These are phyloP conservation scores for Drosophila watanabei DNA, from an alignment of 1,140 invertebrate genomes.

Conservation along the genomic window DNA sequence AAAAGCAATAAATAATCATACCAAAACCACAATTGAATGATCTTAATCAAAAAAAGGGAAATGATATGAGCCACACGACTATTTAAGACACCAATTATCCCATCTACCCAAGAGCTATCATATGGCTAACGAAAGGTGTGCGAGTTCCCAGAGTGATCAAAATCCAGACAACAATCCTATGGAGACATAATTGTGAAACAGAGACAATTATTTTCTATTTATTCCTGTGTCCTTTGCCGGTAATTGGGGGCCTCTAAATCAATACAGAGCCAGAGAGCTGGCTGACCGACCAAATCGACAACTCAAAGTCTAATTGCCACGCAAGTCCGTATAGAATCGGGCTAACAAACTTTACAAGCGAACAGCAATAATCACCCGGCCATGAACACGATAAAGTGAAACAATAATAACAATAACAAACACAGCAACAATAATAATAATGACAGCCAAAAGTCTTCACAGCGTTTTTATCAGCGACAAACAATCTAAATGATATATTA, in stretches of 20 bases:
- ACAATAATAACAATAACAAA: slow-evolving; percentile 65
- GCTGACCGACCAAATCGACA: slow-evolving; percentile 41
- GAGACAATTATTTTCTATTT: slow-evolving; percentile 74
- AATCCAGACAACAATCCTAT: slow-evolving; percentile 30
- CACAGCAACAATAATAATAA: slow-evolving; percentile 60
- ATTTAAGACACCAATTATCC: slow-evolving; percentile 32
- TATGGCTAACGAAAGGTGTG: slow-evolving; percentile 47
- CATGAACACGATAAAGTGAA: slow-evolving; percentile 45
- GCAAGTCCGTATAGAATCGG: slow-evolving; percentile 34
- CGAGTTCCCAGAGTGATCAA: slow-evolving; percentile 58
- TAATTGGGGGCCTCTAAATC: slow-evolving; percentile 23
- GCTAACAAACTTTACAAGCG: slow-evolving; percentile 51
- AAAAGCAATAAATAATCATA: not conserved
- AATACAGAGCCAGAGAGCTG: slow-evolving; percentile 8
- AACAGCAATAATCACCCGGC: slow-evolving; percentile 57
- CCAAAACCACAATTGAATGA: not conserved
- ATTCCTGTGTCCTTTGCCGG: slow-evolving; percentile 14
- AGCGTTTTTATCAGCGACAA: slow-evolving; percentile 74
- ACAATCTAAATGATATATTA: slow-evolving; percentile 86
- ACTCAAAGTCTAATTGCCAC: slow-evolving; percentile 52
- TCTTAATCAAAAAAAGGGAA: slow-evolving; percentile 1
- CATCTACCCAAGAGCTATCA: slow-evolving; percentile 20
- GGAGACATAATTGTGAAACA: slow-evolving; percentile 73
- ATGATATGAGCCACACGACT: slow-evolving; percentile 15
- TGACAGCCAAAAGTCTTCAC: slow-evolving; percentile 77